These are phyloP conservation scores for Nycteola revayana DNA, from an alignment of 2,888 invertebrate genomes.

Conservation along the genomic window DNA sequence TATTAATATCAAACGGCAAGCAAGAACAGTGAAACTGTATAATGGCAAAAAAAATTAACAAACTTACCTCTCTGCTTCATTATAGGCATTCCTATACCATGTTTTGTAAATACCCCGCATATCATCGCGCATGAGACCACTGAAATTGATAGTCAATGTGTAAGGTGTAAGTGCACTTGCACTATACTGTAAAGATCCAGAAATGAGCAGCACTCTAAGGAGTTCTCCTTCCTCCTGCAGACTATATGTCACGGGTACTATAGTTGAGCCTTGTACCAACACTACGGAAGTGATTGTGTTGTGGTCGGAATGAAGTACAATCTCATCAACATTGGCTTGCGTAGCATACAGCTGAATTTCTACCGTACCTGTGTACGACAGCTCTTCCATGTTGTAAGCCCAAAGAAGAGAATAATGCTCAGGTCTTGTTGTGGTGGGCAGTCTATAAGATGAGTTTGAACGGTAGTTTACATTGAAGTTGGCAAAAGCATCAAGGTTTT, in stretches of 20 bases:
- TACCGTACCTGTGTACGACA: conserved; percentile 57
- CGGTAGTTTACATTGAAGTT: conserved; percentile 10
- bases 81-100: conserved; percentile 56
- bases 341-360: conserved; percentile 55
- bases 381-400: conserved; percentile 52
- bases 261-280: conserved; percentile 48
- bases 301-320: conserved; percentile 60
- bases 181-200: conserved; percentile 40
- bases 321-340: conserved; percentile 45
- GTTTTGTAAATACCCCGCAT: conserved; percentile 71
- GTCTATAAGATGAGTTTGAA: conserved; percentile 52
- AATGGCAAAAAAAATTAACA: no score
- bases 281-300: conserved; percentile 51
- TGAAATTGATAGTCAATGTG: conserved; percentile 46
- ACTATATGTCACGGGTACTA: conserved; percentile 18
- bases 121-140: conserved; percentile 51
- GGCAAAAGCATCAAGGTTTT: conserved; percentile 39
- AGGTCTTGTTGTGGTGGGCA: conserved; percentile 78
- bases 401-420: conserved; percentile 74
- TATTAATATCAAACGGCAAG: no score
- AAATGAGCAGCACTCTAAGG: conserved; percentile 37
- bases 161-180: conserved; percentile 36
- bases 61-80: conserved; percentile 38
- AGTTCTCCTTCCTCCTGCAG: conserved; percentile 47
- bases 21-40: no score